Conservation (phyloP, 2,888 invertebrate species). For the Hyppa rectilinea region DNA sequence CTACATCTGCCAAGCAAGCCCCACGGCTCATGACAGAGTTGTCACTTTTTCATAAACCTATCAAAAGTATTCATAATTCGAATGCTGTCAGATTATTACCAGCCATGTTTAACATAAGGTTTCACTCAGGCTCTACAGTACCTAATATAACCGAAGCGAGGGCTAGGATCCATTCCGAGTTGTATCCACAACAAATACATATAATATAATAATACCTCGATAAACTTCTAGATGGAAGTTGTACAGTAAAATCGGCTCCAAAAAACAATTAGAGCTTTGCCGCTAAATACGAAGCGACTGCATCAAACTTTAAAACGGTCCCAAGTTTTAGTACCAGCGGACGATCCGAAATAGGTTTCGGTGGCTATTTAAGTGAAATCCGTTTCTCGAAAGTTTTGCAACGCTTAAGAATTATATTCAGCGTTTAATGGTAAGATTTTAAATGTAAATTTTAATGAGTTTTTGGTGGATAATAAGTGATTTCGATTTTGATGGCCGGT, state of each 20-base stretch:
- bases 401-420: conserved; percentile 55
- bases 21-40: too few species aligned
- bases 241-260: conserved; percentile 54
- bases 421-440: conserved; percentile 56
- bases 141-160: neutral
- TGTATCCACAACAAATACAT: conserved; percentile 17
- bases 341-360: conserved; percentile 65
- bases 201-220: conserved; percentile 28
- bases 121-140: too few species aligned
- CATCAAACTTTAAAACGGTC: conserved; percentile 77
- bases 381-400: conserved; percentile 66
- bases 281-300: conserved; percentile 73
- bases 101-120: too few species aligned
- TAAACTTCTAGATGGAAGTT: conserved; percentile 52
- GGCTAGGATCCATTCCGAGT: neutral
- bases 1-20: too few species aligned
- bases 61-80: too few species aligned
- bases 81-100: too few species aligned
- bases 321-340: conserved; percentile 68
- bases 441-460: conserved; percentile 11
- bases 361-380: conserved; percentile 67
- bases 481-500: neutral
- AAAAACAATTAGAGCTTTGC: conserved; percentile 75
- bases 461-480: conserved; percentile 10
- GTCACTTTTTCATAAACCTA: too few species aligned